These are phyloP conservation scores for Eurytoma californica DNA, from an alignment of 2,888 invertebrate genomes.

Conservation along the genomic window DNA sequence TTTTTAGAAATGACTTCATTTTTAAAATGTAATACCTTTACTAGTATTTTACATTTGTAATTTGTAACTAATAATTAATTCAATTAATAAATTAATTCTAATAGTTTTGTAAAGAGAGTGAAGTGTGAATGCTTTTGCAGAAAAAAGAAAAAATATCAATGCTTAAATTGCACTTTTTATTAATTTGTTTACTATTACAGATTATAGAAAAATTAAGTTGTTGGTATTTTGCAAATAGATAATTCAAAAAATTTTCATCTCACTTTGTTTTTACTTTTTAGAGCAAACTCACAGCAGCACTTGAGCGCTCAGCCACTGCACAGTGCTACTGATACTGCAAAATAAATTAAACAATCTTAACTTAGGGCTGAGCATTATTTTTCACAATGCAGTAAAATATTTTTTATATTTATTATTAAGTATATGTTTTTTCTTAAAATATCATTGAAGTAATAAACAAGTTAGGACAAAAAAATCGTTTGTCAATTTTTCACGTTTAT, in stretches of 20 bases:
- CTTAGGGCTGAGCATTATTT: constrained; percentile 23
- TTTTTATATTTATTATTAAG: constrained; percentile 10
- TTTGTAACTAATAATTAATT: not conserved
- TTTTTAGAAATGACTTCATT: constrained; percentile 30
- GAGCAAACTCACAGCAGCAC: constrained; percentile 46
- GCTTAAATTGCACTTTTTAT: not conserved
- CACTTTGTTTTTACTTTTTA: not conserved
- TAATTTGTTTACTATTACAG: not conserved
- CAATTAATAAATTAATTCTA: too few species aligned
- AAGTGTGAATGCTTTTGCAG: not conserved
- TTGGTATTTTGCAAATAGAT: constrained; percentile 25
- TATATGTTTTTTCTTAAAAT: not conserved
- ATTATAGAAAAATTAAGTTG: not conserved
- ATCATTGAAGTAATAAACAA: too few species aligned
- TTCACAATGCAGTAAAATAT: not conserved
- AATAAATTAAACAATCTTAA: not conserved
- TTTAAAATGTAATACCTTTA: not conserved
- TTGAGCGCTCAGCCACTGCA: constrained; percentile 52
- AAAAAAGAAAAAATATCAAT: not conserved
- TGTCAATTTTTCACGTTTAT: too few species aligned
- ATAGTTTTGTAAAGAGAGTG: not conserved
- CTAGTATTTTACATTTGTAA: too few species aligned
- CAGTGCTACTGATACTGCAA: not conserved
- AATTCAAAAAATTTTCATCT: constrained; percentile 2
- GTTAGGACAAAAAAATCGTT: too few species aligned